phyloP scores from a whole-genome alignment of 2,797 vertebrate species.

The Rhabdomys pumilio region DNA sequence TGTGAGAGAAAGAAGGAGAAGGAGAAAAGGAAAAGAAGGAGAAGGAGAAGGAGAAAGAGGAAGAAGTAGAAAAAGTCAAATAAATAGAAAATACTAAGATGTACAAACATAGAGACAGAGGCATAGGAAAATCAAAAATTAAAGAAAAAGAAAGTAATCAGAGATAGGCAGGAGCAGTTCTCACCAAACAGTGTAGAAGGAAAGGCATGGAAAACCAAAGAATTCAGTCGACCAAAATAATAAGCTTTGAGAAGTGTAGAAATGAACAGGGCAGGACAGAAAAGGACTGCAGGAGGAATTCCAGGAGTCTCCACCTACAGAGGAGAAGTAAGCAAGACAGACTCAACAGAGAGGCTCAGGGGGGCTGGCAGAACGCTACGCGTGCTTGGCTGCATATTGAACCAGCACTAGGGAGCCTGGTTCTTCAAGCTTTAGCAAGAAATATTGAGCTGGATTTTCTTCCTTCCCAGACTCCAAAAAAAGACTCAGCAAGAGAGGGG shows the following conservation, averaged over 20 bases:
- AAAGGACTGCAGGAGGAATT: background rate
- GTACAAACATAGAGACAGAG: background rate
- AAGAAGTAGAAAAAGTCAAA: background rate
- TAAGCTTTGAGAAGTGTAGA: background rate
- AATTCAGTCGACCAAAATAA: background rate
- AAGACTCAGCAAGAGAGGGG: background rate
- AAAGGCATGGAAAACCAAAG: background rate
- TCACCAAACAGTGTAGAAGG: background rate
- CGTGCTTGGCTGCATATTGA: background rate
- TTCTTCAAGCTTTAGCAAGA: background rate
- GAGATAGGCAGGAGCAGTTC: background rate
- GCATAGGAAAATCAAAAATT: conserved; percentile 7
- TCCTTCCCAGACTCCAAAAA: background rate
- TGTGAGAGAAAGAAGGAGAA: background rate
- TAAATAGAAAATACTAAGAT: background rate
- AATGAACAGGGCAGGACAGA: background rate
- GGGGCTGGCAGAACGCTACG: background rate
- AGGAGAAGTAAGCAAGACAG: background rate
- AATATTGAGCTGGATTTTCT: background rate
- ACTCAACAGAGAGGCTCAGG: background rate
- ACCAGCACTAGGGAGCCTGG: background rate
- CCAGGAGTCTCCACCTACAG: background rate
- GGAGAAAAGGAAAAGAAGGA: too few relatives aligned
- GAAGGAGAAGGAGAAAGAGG: background rate
- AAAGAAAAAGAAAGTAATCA: background rate